Evolutionary conservation across 2,888 invertebrate species (phyloP), one percentile per base, ranked within the genome.

Genomic region (Gandaritis pyraliata): DNA sequence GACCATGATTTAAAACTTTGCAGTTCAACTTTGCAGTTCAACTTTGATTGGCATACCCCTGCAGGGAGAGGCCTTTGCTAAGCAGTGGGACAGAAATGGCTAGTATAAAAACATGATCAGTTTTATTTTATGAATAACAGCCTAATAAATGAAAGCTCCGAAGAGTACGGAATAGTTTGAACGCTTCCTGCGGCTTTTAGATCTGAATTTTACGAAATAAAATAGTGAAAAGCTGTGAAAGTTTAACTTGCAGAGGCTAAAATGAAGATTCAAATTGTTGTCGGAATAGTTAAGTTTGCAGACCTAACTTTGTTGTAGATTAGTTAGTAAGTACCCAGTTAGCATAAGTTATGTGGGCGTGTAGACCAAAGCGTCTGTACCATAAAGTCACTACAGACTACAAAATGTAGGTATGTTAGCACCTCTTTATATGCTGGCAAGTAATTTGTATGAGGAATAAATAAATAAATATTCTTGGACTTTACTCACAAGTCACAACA

Each of bases 231-330:
- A 36, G 12, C 16, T 49, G 36, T 36, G 8, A 51, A 46, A 53
- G 16, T 53, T 53, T 52, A 10, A 30, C 15, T 30, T 15, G 2
- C 46, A 8, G 16, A 51, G n/a, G 16, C 45, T 45, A 45, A 18
- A 46, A 54, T 46, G 46, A 46, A 45, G 45, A 54, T 54, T 54
- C 33, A 53, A 53, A 43, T 33, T 33, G 43, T 51, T 51, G 52
- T 13, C 13, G 29, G 23, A 41, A 43, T 43, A 52, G 41, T 43
- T 43, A 23, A 11, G 23, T 29, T 29, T 41, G n/a, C 15, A 33
- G 30, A 39, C 29, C 12, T 13, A 51, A 52, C 41, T 52, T 43
- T 43, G 41, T 41, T 52, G 29, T 30, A 30, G 30, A 48, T 47
- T 23, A 46, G 23, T 23, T 46, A 46, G 46, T 46, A 46, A 18